Percentiles rank a stretch among this genome's conserved stretches.
Evolutionary conservation across 64 coral and sea anemone genomes (phyloP).

Genomic region (Stylophora pistillata): DNA sequence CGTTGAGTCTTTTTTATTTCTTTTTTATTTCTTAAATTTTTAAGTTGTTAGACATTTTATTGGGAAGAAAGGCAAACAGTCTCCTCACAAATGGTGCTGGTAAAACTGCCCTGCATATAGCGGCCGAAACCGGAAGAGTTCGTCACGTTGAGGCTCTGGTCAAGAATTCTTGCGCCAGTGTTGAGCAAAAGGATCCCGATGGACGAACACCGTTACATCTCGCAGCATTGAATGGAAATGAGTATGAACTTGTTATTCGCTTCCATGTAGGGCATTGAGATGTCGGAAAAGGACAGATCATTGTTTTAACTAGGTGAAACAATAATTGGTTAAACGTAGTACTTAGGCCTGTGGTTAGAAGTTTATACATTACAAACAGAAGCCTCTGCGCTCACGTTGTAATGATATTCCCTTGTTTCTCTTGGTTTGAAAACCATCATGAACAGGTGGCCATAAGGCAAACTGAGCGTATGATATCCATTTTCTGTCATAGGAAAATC

Average conservation of each 20-base stretch:
- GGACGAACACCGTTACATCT: slow-evolving; percentile 79
- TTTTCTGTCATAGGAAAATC: slow-evolving; percentile 47
- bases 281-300: neutral
- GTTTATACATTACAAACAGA: too few species aligned
- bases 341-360: too few species aligned
- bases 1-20: neutral
- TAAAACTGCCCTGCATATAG: slow-evolving; percentile 78
- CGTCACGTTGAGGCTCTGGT: slow-evolving; percentile 62
- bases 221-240: slow-evolving; percentile 75
- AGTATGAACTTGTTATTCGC: slow-evolving; percentile 30
- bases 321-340: too few species aligned
- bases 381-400: too few species aligned
- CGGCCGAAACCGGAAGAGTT: slow-evolving; percentile 54
- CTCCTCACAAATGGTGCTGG: slow-evolving; percentile 55
- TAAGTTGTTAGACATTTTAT: slow-evolving; percentile 58
- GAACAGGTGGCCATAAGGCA: neutral
- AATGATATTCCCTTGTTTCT: neutral
- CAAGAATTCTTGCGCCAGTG: slow-evolving; percentile 29
- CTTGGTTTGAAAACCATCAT: neutral
- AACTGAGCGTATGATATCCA: neutral
- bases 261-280: too few species aligned
- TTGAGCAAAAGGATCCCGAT: slow-evolving; percentile 60
- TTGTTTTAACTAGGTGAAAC: neutral
- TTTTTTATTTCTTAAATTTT: neutral
- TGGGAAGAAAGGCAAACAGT: slow-evolving; percentile 56